Evolutionary conservation across 2,888 invertebrate species (phyloP), one percentile per base, ranked within the genome.

Genomic region (Gymnocheta viridis): DNA sequence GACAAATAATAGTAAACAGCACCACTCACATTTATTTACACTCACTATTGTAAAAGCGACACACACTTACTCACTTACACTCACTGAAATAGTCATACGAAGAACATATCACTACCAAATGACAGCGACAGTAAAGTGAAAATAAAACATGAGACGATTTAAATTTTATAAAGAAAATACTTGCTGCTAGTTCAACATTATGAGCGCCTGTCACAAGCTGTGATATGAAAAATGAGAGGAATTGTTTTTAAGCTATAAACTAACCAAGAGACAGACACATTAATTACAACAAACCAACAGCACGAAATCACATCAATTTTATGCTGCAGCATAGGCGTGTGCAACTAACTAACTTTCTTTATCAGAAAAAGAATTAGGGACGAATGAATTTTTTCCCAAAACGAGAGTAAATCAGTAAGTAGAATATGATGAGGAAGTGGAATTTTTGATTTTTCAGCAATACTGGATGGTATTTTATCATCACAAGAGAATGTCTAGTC

Each of bases 171-270:
- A 64, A 47, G 17, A 47, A 56, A 62, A 67, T 47, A 51, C 22
- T 17, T 56, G 22, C 58, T 84, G 32, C 72, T 32, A 38, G 17
- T 54, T 56, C 17, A 5, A 73, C 14, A 60, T 73, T 84, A 67
- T 84, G 83, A 81, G 80, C 77, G 80, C 83, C 80, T 84, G 76
- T 80, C 70, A 67, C 67, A 29, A 54, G 10, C 19, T 76, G 77
- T 84, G 83, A 84, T 84, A 84, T 69, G 76, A 81, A 72, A 80
- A 80, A 81, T 67, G 56, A 72, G 72, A 77, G 60, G 29, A 67
- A 51, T 67, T 64, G 2, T 49, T 64, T 4, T 32, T 5, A 5
- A 12, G 5, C 17, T 2, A 51, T 3, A 56, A 56, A 32, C 24
- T 29, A 54, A 29, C 27, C n/a, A 24, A 51, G 9, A 1, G 49